phyloP scores from a whole-genome alignment of 2,113 vertebrate species.

The Mohoua ochrocephala region DNA sequence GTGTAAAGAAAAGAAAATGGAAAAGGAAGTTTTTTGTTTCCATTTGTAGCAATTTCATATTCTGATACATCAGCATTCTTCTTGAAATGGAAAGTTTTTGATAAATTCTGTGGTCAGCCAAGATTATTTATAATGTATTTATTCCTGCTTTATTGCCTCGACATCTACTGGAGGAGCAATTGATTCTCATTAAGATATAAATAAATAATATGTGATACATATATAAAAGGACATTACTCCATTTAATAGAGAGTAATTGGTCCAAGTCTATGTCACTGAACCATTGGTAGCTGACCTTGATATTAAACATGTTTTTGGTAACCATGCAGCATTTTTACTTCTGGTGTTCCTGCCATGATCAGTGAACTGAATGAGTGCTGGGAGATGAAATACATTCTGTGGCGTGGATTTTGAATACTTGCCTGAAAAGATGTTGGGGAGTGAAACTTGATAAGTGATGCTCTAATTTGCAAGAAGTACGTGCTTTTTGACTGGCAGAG shows the following conservation, averaged over 20 bases:
- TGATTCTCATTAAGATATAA: background rate
- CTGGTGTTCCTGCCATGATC: background rate
- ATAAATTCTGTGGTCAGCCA: background rate
- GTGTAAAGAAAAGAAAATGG: background rate
- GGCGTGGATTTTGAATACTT: background rate
- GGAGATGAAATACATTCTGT: background rate
- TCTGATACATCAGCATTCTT: background rate
- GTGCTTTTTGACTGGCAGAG: background rate
- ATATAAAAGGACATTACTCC: background rate
- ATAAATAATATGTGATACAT: background rate
- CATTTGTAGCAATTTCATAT: background rate
- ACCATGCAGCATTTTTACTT: background rate
- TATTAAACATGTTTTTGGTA: background rate
- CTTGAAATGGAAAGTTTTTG: background rate
- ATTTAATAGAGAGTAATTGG: background rate
- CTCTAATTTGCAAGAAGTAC: background rate
- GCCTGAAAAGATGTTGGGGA: background rate
- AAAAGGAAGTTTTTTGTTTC: background rate
- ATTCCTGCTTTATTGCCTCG: background rate
- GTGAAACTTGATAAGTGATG: background rate
- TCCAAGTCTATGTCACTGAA: background rate
- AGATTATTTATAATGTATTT: background rate
- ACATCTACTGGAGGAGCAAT: background rate
- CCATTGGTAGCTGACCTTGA: background rate
- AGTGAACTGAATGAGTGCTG: background rate